Evolutionary conservation across 2,888 invertebrate genomes (phyloP).

Genomic region (Dioctria linearis): DNA sequence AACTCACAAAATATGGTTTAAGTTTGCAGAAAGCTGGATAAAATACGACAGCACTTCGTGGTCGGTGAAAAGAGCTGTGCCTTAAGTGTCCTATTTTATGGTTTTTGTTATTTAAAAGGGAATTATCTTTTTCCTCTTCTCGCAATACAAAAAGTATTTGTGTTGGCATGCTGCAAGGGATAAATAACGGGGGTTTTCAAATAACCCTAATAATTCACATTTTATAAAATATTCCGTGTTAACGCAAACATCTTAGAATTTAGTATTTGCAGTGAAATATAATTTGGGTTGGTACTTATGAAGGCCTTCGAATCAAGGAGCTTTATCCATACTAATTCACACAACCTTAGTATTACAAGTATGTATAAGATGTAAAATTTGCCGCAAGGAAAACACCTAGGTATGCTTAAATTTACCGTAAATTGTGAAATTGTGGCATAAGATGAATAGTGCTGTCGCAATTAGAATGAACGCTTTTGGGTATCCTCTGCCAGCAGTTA

Average conservation of each 20-base stretch:
- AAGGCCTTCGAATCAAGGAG: no score
- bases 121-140: neutral
- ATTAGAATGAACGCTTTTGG: slow-evolving; percentile 26
- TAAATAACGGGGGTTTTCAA: no score
- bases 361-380: no score
- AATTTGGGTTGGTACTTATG: no score
- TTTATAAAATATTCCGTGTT: no score
- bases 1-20: slow-evolving; percentile 25
- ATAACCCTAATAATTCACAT: no score
- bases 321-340: no score
- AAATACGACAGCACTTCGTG: slow-evolving; percentile 1
- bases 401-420: slow-evolving; percentile 6
- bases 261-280: no score
- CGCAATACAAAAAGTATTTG: no score
- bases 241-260: no score
- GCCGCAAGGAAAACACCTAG: neutral
- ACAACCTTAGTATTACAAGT: no score
- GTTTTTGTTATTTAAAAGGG: neutral
- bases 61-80: neutral
- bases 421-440: neutral
- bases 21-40: slow-evolving; percentile 8
- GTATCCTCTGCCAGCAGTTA: slow-evolving; percentile 10
- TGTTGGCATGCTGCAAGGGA: no score
- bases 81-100: neutral
- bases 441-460: slow-evolving; percentile 24